Base-by-base conservation (phyloP, 2,113 vertebrate species). In the Zosterops borbonicus region DNA sequence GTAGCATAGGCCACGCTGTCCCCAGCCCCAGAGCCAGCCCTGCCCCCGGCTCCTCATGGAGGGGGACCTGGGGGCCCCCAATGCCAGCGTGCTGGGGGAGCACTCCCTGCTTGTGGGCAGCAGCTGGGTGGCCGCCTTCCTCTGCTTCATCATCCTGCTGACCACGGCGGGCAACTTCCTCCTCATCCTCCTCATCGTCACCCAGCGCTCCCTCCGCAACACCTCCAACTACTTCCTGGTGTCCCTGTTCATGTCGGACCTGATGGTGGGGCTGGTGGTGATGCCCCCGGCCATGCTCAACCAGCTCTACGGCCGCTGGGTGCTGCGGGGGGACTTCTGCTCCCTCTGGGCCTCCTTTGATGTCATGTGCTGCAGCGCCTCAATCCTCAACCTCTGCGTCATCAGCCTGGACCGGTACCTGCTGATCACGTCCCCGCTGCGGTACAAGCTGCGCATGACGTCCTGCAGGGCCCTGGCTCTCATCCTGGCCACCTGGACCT, bases 221-320 rank as follows among this genome's bases (percentile, higher is more conserved):
- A 99, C 99, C 77, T 99, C 99, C 83, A 99, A 99, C 98, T 99
- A 98, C 89, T 99, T 99, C 98, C 94, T 99, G 96, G 99, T 99
- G 95, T 99, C 99, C 16, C 98, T 99, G 70, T 99, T 99, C 98
- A 98, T 99, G 91, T 99, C 99, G 0, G 99, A 99, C 98, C 98
- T 99, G 55, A 98, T 99, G 99, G 99, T 99, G 98, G 99, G 99
- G 12, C 74, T 99, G 97, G 99, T 99, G 97, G 99, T 99, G 78
- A 99, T 99, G 99, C 99, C 99, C 3, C 99, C 99, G 0, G 99
- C 99, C 92, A 99, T 99, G 99, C 98, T 99, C 69, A 99, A 99
- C 31, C 98, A 98, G 79, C 98, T 99, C 63, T 99, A 98, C 0
- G 99, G 99, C 19, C 98, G 97, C 92, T 99, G 99, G 99, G 98